phyloP scores from a whole-genome alignment of 1,140 invertebrate species.

The Bombus confusus region DNA sequence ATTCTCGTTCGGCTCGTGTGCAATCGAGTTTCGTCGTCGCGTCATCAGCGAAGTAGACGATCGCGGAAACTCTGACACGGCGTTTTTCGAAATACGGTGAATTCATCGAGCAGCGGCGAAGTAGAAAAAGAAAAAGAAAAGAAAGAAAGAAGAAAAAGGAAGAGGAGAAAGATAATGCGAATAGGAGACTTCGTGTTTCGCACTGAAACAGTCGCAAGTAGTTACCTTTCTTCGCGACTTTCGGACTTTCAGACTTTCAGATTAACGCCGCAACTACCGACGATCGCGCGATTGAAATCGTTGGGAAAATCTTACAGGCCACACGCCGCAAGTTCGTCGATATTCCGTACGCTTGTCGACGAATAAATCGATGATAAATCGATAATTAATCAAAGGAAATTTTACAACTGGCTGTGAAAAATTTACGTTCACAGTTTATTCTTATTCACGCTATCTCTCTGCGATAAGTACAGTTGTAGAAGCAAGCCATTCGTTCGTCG shows the following conservation, averaged over 20 bases:
- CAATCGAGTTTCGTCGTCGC: conserved; percentile 28
- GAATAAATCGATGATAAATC: no score
- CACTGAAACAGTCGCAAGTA: neutral
- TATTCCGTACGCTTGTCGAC: accelerated
- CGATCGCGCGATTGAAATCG: no score
- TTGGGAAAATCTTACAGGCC: no score
- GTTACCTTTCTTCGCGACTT: neutral
- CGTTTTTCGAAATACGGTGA: neutral
- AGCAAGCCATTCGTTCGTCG: neutral
- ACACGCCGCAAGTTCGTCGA: no score
- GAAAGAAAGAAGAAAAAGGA: neutral
- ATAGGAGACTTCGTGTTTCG: no score
- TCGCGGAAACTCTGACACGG: conserved; percentile 19
- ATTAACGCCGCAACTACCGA: no score
- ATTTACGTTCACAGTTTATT: no score
- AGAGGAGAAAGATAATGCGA: no score
- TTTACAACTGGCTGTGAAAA: no score
- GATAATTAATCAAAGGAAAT: no score
- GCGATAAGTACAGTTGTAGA: neutral
- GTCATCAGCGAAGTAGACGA: conserved; percentile 1
- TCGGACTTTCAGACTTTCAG: no score
- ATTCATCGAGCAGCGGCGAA: neutral
- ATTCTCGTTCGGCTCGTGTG: neutral
- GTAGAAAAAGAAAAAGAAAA: neutral
- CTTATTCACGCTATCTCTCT: neutral